Percentiles rank a stretch among this genome's conserved stretches.
Evolutionary conservation across 2,113 vertebrate species (phyloP).

Genomic region (Cyanistes caeruleus): DNA sequence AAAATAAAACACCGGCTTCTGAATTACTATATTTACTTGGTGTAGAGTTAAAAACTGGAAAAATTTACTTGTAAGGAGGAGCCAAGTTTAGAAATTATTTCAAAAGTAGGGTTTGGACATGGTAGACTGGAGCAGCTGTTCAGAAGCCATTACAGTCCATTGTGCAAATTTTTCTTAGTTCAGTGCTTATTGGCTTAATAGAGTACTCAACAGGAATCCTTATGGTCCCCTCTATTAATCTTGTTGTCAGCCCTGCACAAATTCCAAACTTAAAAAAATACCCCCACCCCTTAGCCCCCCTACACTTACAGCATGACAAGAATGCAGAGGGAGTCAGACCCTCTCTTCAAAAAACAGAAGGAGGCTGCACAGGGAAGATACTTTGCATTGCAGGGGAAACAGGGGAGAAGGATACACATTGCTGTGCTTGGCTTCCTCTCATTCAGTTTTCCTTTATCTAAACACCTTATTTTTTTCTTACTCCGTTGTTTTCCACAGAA

Average conservation of each 20-base stretch:
- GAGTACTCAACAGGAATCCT: slow-evolving; percentile 31
- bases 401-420: neutral
- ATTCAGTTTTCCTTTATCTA: neutral
- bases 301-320: slow-evolving; percentile 5
- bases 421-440: neutral
- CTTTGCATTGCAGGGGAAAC: neutral
- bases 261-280: slow-evolving; percentile 33
- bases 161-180: slow-evolving; percentile 47
- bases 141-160: slow-evolving; percentile 10
- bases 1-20: neutral
- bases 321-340: neutral
- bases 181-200: slow-evolving; percentile 54
- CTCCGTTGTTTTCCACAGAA: neutral
- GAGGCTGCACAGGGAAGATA: neutral
- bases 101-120: neutral
- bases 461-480: neutral
- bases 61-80: neutral
- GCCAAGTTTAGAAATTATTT: neutral
- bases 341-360: neutral
- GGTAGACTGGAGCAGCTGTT: slow-evolving; percentile 39
- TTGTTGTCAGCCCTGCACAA: slow-evolving; percentile 35
- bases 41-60: neutral
- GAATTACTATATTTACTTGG: neutral
- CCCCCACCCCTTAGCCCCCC: neutral
- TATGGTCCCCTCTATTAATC: slow-evolving; percentile 37